phyloP scores from a whole-genome alignment of 30 jellyfish, hydroid and myxozoan genomes.

The Hydra vulgaris region DNA sequence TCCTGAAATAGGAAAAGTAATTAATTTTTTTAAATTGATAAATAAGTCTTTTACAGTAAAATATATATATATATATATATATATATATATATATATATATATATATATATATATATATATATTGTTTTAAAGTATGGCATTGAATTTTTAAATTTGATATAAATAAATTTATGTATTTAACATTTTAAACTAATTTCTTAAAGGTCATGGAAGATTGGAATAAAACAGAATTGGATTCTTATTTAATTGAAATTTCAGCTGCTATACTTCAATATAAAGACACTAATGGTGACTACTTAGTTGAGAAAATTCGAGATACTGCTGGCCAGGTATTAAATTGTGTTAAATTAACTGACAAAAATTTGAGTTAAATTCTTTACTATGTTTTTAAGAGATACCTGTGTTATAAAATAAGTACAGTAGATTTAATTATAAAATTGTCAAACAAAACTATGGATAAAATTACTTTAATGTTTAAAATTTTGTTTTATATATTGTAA shows the following conservation, averaged over 20 bases:
- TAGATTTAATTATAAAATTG: no score
- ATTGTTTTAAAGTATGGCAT: no score
- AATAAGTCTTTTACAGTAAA: no score
- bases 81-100: no score
- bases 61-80: no score
- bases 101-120: no score
- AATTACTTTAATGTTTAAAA: no score
- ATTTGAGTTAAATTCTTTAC: background rate
- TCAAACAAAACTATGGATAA: no score
- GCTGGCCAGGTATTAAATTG: conserved; percentile 88
- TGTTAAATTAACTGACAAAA: no score
- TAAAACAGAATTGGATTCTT: conserved; percentile 90
- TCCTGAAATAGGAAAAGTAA: conserved; percentile 89
- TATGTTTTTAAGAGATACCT: background rate
- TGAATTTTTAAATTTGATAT: no score
- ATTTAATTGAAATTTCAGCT: conserved; percentile 74
- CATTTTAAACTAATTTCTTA: background rate
- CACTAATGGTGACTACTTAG: conserved; percentile 52
- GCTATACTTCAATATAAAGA: conserved; percentile 75
- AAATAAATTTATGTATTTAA: no score
- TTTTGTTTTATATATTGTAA: no score
- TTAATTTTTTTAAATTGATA: background rate
- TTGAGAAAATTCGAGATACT: conserved; percentile 74
- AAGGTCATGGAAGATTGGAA: conserved; percentile 82
- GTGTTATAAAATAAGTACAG: background rate